Evolutionary conservation across 1,140 invertebrate genomes (phyloP).

Genomic region (Lethrus apterus): DNA sequence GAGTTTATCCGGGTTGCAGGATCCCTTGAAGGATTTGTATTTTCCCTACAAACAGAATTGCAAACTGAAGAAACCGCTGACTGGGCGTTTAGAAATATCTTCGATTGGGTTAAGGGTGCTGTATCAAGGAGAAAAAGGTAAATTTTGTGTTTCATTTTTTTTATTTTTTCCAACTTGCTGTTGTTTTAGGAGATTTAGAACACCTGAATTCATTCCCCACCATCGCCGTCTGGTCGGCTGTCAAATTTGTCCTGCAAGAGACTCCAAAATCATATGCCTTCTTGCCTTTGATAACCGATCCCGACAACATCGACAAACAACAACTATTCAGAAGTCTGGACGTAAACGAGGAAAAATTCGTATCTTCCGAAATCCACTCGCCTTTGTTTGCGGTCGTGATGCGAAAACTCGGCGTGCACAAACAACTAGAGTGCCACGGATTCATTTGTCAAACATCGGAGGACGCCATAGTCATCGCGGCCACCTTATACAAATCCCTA

Average conservation of each 20-base stretch:
- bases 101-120: conserved; percentile 57
- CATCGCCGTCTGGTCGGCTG: conserved; percentile 85
- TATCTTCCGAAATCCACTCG: conserved; percentile 53
- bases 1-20: conserved; percentile 72
- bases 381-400: conserved; percentile 88
- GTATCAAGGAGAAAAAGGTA: conserved; percentile 49
- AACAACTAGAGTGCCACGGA: conserved; percentile 80
- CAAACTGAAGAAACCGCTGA: conserved; percentile 42
- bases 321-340: conserved; percentile 53
- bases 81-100: conserved; percentile 61
- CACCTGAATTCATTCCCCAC: conserved; percentile 75
- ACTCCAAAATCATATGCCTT: conserved; percentile 57
- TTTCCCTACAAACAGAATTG: conserved; percentile 52
- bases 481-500: conserved; percentile 79
- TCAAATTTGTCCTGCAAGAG: conserved; percentile 60
- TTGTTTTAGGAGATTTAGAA: conserved; percentile 36
- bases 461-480: conserved; percentile 83
- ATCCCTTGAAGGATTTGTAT: conserved; percentile 72
- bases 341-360: conserved; percentile 46
- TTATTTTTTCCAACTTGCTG: background rate
- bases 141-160: conserved; percentile 16
- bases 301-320: conserved; percentile 67
- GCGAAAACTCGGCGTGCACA: conserved; percentile 68
- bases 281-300: conserved; percentile 77
- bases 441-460: conserved; percentile 82